Evolutionary conservation across 64 coral and sea anemone species (phyloP), one percentile per base, ranked within the genome.

Genomic region (Trachythela sp.): DNA sequence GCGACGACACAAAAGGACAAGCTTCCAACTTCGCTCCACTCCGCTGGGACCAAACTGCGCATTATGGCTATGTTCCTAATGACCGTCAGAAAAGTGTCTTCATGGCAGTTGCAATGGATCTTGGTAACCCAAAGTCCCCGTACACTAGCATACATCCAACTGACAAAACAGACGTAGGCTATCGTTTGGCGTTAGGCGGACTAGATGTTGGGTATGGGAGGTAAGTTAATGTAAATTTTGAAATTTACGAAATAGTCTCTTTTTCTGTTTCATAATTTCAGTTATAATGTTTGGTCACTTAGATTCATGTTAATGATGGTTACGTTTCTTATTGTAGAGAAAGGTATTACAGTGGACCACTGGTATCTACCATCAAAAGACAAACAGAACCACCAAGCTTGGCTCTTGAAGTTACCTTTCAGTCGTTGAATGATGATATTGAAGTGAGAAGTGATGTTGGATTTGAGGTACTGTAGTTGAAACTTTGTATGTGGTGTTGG

Each of bases 81-180:
- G 64, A 77, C 31, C 72, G 54, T 14, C 80, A 93, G 75, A 80
- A 76, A 36, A 99, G 91, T 34, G 93, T 99, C 14, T 99, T 99
- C 84, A 99, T 99, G 96, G 96, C 96, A 2, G 93, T 99, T 31
- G 86, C 96, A 0, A 91, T 99, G 96, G 96, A 99, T 52, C 88
- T 99, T 36, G 96, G 96, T 17, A 99, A 99, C 76, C 88, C 84
- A 24, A 89, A 94, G 5, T 93, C 96, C 13, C 91, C 91, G 34
- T 99, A 89, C 68, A 91, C 91, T 22, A 95, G 93, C 43, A 89
- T 95, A 56, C 96, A 99, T 58, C 96, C 96, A 10, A 94, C 87
- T 83, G 96, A 99, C 31, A 99, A 99, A 87, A 89, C 91, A 84
- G 93, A 95, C 40, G 96, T 99, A 22, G 93, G 96, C 0, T 85